A percentile compares a stretch with the other conserved stretches of the same genome.
These are phyloP conservation scores for Phalacrocorax aristotelis DNA, from an alignment of 2,113 vertebrate genomes.

Conservation along the genomic window DNA sequence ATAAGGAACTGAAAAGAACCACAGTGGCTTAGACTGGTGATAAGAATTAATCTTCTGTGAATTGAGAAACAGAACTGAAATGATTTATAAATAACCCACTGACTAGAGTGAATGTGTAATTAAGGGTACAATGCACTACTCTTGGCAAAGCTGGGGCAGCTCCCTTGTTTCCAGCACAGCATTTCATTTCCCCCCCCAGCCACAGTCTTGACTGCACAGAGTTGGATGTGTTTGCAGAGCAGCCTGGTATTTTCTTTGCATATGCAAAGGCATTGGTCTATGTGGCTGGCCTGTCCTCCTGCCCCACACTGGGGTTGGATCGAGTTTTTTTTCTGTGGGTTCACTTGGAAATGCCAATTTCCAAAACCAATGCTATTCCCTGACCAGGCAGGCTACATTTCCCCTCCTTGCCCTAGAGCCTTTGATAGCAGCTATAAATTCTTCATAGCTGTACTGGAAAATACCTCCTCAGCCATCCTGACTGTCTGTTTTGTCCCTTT, in stretches of 20 bases:
- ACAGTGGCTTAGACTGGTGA: not conserved
- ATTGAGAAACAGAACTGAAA: constrained; percentile 21
- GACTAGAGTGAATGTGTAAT: constrained; percentile 20
- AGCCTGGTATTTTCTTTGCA: not conserved
- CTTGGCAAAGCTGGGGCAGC: constrained; percentile 22
- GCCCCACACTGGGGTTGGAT: not conserved
- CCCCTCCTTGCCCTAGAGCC: not conserved
- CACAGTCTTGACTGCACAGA: not conserved
- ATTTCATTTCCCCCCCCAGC: not conserved
- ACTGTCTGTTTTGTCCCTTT: not conserved
- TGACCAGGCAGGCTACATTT: not conserved
- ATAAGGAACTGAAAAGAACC: constrained; percentile 41
- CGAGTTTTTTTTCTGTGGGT: not conserved
- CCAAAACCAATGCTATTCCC: not conserved
- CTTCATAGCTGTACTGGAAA: not conserved
- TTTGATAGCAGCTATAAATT: not conserved
- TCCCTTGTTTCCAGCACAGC: not conserved
- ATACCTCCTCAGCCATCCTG: not conserved
- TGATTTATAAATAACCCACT: constrained; percentile 42
- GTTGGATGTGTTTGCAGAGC: not conserved
- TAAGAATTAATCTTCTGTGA: constrained; percentile 42
- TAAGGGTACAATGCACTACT: constrained; percentile 1
- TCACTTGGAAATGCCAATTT: not conserved
- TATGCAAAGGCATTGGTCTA: not conserved
- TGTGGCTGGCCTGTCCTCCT: not conserved